Evolutionary conservation across 1,140 invertebrate genomes (phyloP).

Genomic region (Lerema accius): DNA sequence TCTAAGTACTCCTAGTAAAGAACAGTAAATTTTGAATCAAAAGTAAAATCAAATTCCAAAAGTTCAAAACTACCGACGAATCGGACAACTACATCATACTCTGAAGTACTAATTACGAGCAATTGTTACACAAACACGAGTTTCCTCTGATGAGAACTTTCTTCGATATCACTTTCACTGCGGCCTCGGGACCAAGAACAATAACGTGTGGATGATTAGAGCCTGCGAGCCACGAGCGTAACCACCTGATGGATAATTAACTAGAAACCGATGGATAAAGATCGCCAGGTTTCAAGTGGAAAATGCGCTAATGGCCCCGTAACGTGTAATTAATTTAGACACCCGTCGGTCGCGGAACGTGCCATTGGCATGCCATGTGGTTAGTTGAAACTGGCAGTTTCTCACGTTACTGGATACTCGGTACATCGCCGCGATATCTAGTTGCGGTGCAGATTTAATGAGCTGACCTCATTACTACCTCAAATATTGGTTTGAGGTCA

Average conservation of each 20-base stretch:
- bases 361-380: constrained; percentile 31
- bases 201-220: constrained; percentile 29
- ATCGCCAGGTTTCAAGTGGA: constrained; percentile 22
- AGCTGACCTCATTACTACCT: constrained; percentile 21
- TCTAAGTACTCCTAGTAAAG: no score
- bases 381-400: constrained; percentile 13
- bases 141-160: constrained; percentile 16
- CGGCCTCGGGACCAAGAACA: constrained; percentile 10
- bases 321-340: constrained; percentile 23
- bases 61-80: no score
- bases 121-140: neutral
- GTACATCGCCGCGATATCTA: constrained; percentile 9
- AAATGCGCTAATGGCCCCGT: constrained; percentile 21
- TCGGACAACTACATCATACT: no score
- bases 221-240: constrained; percentile 23
- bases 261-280: constrained; percentile 16
- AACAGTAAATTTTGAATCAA: no score
- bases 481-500: constrained; percentile 7
- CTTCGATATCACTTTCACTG: constrained; percentile 26
- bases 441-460: constrained; percentile 22
- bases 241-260: constrained; percentile 25
- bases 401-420: constrained; percentile 26
- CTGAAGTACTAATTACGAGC: neutral
- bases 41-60: no score
- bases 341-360: constrained; percentile 25